Conservation (phyloP, 1,140 invertebrate genomes). For the Hyphantria cunea region DNA sequence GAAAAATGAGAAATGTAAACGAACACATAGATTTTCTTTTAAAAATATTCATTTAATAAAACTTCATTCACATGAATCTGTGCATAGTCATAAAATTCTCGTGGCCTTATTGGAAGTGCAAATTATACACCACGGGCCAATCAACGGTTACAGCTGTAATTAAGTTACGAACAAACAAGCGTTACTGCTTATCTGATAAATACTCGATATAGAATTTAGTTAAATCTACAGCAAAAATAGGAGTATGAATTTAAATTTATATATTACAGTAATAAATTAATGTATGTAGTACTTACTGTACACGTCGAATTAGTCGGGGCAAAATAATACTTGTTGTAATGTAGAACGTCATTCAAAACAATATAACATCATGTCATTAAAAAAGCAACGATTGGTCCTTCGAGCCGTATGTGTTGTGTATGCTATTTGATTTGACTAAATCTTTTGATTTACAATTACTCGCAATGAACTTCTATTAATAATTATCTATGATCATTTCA, state of each 20-base stretch:
- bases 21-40: too few species aligned
- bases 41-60: too few species aligned
- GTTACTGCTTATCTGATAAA: background rate
- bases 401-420: too few species aligned
- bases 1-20: too few species aligned
- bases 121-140: background rate
- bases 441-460: too few species aligned
- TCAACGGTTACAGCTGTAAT: background rate
- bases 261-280: background rate
- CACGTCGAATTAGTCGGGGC: background rate
- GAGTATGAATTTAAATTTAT: background rate
- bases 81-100: background rate
- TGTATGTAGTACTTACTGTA: background rate
- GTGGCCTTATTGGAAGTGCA: background rate
- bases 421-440: too few species aligned
- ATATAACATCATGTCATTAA: too few species aligned
- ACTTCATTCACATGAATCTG: background rate
- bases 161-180: background rate
- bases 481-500: too few species aligned
- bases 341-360: background rate
- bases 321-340: background rate
- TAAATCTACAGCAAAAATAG: background rate
- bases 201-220: background rate
- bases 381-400: too few species aligned
- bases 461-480: too few species aligned